Evolutionary conservation across 2,113 vertebrate genomes (phyloP), one percentile per base, ranked within the genome.

Genomic region (Lophura nycthemera): DNA sequence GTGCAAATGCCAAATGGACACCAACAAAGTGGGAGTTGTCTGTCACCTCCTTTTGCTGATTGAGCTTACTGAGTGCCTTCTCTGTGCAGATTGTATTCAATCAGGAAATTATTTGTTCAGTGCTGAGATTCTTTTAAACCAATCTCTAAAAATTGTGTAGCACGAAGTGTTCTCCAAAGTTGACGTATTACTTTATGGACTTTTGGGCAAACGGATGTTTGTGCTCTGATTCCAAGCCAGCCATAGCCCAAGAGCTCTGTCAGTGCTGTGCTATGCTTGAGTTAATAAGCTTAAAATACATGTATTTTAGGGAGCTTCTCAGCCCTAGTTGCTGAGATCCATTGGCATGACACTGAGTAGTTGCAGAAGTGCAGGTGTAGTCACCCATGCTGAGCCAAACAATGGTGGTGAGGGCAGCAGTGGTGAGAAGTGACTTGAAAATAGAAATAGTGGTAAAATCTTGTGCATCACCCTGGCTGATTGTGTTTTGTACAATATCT

Each of bases 181-280:
- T 86, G 75, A 64, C 4, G 1, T 71, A 14, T 34, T 66, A 88
- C 74, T 80, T 84, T 19, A 19, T 63, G 72, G 48, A 30, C 42
- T 59, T 86, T 61, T 42, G 69, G 61, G 61, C 71, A 60, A 82
- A 42, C 29, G 48, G 7, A 66, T 52, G 66, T 69, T 67, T 43
- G 25, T 86, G 54, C 30, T 76, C 11, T 50, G 59, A 72, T 80
- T 84, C 63, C 74, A 71, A 80, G 78, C 66, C 25, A 57, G 13
- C 22, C 42, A 54, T 52, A 48, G 65, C 64, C 71, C 60, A 85
- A 88, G 70, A 88, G 34, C 22, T 84, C n/a, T 85, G 47, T 85
- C 65, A 93, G 54, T 82, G 89, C 60, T 77, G 54, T 65, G 79
- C 50, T 60, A 56, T 72, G 86, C 42, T 82, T 89, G 66, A 86